Conservation (phyloP, 2,797 vertebrate species). For the Platyrinchus mystaceus region DNA sequence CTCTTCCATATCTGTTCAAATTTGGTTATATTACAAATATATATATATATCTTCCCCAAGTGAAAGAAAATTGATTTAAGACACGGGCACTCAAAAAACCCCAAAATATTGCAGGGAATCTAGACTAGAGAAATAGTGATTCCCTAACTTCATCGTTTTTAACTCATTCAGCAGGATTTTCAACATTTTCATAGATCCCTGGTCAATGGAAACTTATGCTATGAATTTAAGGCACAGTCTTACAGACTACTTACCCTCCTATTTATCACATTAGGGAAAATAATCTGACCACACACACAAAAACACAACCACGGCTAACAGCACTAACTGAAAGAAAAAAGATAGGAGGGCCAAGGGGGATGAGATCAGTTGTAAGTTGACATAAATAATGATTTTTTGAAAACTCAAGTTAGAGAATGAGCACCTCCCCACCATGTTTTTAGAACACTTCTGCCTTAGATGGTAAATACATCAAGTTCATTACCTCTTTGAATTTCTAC, state of each 20-base stretch:
- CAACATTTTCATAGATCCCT: not conserved
- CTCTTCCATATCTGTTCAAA: not conserved
- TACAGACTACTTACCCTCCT: not conserved
- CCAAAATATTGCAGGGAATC: not conserved
- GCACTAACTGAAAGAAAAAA: not conserved
- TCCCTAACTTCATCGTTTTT: not conserved
- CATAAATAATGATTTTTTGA: not conserved
- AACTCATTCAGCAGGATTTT: not conserved
- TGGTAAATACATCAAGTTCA: not conserved
- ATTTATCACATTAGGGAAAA: not conserved
- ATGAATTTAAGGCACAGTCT: not conserved
- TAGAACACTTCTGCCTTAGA: not conserved
- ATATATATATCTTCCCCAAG: not conserved
- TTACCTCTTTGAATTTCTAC: not conserved
- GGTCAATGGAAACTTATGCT: not conserved
- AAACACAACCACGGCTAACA: not conserved
- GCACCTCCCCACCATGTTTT: not conserved
- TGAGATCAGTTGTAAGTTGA: not conserved
- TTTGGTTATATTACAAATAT: not conserved
- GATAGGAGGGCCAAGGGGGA: not conserved
- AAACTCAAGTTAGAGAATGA: rapidly evolving
- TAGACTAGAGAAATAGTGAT: not conserved
- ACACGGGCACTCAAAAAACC: not conserved
- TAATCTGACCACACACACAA: not conserved
- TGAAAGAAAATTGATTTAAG: not conserved